Evolutionary conservation across 2,797 vertebrate species (phyloP), one percentile per base, ranked within the genome.

Genomic region (Saguinus oedipus): DNA sequence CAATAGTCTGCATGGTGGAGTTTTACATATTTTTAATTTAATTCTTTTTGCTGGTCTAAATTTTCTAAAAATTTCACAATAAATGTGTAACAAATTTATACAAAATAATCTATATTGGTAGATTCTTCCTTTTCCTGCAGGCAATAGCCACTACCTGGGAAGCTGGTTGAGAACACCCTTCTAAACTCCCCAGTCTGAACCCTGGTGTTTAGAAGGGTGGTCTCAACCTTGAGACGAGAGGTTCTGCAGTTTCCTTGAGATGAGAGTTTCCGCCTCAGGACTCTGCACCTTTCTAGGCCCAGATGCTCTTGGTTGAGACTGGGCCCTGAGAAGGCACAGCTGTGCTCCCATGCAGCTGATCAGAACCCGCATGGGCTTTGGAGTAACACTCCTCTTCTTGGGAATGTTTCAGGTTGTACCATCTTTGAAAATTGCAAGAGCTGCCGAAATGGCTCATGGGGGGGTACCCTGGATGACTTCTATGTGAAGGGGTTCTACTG

Each of bases 371-470:
- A 27, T 8, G 5, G 1, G n/a, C 6, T 4, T 44, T 68, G 50
- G 30, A 42, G 33, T 90, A 46, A 98, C 0, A 1, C 24, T 22
- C 20, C 53, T 95, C 5, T 88, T 98, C 55, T 97, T 82, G 75
- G 72, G 76, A 26, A 74, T 83, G 50, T 98, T 98, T 76, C 97
- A 99, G 99, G 99, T 78, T 99, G 99, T 98, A 99, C 99, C 98
- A 99, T 99, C 98, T 99, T 99, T 98, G 99, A 99, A 96, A 99
- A 99, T 98, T 99, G 99, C 98, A 99, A 99, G 98, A 99, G 99
- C 42, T 99, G 99, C 97, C 99, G 99, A 96, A 99, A 99, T 0
- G 99, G 99, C 70, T 99, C 99, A 0, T 99, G 99, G 99, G 99
- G 99, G 4, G 99, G 99, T 24, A 99, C 99, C 0, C 98, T 99